Base-by-base conservation (phyloP, 2,888 invertebrate genomes). In the Drosophila picticornis region DNA sequence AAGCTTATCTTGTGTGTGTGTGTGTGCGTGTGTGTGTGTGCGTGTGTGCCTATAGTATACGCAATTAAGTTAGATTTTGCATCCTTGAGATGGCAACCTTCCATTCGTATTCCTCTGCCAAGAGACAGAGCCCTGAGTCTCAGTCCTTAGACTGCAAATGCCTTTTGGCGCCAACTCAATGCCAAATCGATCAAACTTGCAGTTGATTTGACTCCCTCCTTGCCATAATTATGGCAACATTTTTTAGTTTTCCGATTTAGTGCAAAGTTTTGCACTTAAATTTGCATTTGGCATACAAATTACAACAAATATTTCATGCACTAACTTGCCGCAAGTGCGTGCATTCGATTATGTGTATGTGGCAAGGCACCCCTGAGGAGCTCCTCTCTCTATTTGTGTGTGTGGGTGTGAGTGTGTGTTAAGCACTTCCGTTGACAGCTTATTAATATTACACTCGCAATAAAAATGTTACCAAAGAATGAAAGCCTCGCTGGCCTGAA, bases 141-240 rank as follows among this genome's bases (percentile, higher is more conserved):
- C 46, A 61, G 67, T 65, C 48, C 48, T 31, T 25, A 46, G 40
- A 29, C 36, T 63, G 51, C 61, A 52, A 27, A 13, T 43, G 61
- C 48, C 34, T 64, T 60, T 46, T 57, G 32, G 52, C 52, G 22
- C 7, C 11, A 32, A 56, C 52, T 60, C 79, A 85, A 75, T 77
- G 85, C 52, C 81, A 67, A 86, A 85, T 85, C 85, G 88, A 85
- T 88, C 86, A 88, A 85, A 88, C 85, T 80, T 85, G 69, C 76
- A 65, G 61, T 64, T 57, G 78, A 68, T 58, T 72, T 70, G 60
- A 68, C 68, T 48, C 16, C 2, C 46, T 2, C 2, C 46, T 32
- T 7, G 38, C 34, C 57, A 27, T 57, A 72, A 71, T 62, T 69
- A 52, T 69, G 36, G 27, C n/a, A 32, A 43, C 11, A 27, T 10